Conservation (phyloP, 1,140 invertebrate genomes). For the Drosophila burlai region DNA sequence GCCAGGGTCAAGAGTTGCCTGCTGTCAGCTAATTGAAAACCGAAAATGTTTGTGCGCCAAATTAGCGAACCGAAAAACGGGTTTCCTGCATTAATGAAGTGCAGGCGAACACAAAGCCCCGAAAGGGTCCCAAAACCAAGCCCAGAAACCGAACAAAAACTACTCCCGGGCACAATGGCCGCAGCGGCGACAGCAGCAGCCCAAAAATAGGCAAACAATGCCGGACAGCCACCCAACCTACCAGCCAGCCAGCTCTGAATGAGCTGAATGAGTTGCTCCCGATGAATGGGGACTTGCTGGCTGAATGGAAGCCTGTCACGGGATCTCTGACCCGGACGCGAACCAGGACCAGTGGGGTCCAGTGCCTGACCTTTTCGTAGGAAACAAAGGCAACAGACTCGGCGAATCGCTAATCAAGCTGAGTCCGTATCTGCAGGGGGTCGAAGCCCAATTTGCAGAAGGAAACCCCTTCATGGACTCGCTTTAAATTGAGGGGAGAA, state of each 20-base stretch:
- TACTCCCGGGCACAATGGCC: constrained; percentile 39
- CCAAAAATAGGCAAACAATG: constrained; percentile 78
- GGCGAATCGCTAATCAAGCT: constrained; percentile 45
- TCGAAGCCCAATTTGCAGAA: constrained; percentile 5
- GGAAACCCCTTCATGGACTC: neutral
- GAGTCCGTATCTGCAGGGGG: neutral
- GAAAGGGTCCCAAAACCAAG: neutral
- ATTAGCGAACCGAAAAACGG: constrained; percentile 61
- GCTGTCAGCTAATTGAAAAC: constrained; percentile 37
- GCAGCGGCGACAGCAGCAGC: constrained; percentile 25
- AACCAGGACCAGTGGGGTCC: constrained; percentile 4
- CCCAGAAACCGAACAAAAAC: constrained; percentile 32
- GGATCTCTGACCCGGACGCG: constrained; percentile 16
- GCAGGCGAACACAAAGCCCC: constrained; percentile 41
- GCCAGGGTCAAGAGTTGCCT: constrained; percentile 54
- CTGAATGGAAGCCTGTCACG: constrained; percentile 46
- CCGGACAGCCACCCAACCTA: neutral
- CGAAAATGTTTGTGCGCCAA: constrained; percentile 58
- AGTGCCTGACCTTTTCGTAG: constrained; percentile 39
- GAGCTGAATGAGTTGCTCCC: constrained; percentile 33
- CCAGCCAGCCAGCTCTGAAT: neutral
- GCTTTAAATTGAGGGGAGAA: neutral
- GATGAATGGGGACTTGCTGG: constrained; percentile 40
- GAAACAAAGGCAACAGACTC: constrained; percentile 43
- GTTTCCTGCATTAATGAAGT: constrained; percentile 64